Conservation (phyloP, 2,113 vertebrate genomes). For the Cryptotis parvus region DNA sequence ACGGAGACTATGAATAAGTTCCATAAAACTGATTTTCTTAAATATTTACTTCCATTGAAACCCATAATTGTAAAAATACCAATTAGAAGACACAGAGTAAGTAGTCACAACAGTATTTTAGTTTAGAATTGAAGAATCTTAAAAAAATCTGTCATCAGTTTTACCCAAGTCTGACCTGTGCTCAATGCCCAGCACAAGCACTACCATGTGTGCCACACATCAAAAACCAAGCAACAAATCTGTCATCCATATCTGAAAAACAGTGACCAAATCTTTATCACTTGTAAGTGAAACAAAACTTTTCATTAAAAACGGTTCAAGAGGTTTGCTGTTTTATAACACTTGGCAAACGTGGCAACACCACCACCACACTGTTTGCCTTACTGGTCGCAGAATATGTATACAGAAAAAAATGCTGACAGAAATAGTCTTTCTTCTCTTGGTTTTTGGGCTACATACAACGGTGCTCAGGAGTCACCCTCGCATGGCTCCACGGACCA, state of each 20-base stretch:
- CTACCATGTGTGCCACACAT: too few species aligned
- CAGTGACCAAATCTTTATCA: not conserved
- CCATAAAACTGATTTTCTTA: conserved; percentile 14
- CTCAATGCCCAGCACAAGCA: too few species aligned
- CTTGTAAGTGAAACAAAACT: not conserved
- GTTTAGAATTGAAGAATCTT: not conserved
- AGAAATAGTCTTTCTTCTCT: conserved; percentile 13
- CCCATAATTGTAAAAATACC: conserved; percentile 8
- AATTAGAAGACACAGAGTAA: conserved; percentile 37
- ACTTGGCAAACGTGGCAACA: not conserved
- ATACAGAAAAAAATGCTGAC: not conserved
- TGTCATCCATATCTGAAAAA: too few species aligned
- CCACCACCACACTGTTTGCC: not conserved
- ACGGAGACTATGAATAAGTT: not conserved
- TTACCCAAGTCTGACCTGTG: too few species aligned
- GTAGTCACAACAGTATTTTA: not conserved
- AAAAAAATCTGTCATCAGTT: not conserved
- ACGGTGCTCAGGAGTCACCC: too few species aligned
- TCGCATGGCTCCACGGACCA: too few species aligned
- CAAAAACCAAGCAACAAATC: too few species aligned
- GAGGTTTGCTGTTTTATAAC: conserved; percentile 12
- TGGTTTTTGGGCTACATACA: too few species aligned
- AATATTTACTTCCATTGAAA: not conserved
- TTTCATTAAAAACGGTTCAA: not conserved
- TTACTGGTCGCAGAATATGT: not conserved